Evolutionary conservation across 2,797 vertebrate species (phyloP).

Genomic region (Geotrypetes seraphini): DNA sequence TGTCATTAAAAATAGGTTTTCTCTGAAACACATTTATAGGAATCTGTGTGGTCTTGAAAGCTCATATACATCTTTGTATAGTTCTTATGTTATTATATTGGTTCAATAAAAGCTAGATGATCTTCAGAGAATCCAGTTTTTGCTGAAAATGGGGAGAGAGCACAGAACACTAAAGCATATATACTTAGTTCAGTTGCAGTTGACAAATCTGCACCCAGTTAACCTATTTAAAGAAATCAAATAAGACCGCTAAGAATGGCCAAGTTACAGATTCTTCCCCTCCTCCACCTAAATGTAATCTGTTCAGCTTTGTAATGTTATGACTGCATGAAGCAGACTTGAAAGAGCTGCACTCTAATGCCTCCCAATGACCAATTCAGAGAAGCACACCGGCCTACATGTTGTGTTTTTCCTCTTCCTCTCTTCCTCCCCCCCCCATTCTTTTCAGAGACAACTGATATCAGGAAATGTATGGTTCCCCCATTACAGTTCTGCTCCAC

Average conservation of each 20-base stretch:
- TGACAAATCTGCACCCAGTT: too few relatives aligned
- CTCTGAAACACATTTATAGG: too few relatives aligned
- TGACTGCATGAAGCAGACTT: background rate
- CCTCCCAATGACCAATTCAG: slow-evolving; percentile 32
- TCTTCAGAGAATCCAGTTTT: too few relatives aligned
- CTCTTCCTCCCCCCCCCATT: background rate
- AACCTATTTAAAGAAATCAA: too few relatives aligned
- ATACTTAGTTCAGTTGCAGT: too few relatives aligned
- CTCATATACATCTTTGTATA: too few relatives aligned
- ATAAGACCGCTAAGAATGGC: background rate
- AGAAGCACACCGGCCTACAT: slow-evolving; percentile 20
- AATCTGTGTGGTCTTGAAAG: too few relatives aligned
- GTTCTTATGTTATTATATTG: too few relatives aligned
- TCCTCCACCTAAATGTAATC: background rate
- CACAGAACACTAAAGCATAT: too few relatives aligned
- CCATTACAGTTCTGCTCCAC: background rate
- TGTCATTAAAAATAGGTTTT: too few relatives aligned
- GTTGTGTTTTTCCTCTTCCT: background rate
- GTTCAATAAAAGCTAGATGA: too few relatives aligned
- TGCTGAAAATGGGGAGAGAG: too few relatives aligned
- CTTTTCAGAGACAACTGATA: background rate
- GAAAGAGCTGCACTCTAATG: slow-evolving; percentile 31
- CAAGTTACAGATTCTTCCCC: background rate
- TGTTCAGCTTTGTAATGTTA: background rate
- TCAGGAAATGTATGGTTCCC: background rate